Evolutionary conservation across 2,797 vertebrate species (phyloP), one percentile per base, ranked within the genome.

Genomic region (Sciurus carolinensis): DNA sequence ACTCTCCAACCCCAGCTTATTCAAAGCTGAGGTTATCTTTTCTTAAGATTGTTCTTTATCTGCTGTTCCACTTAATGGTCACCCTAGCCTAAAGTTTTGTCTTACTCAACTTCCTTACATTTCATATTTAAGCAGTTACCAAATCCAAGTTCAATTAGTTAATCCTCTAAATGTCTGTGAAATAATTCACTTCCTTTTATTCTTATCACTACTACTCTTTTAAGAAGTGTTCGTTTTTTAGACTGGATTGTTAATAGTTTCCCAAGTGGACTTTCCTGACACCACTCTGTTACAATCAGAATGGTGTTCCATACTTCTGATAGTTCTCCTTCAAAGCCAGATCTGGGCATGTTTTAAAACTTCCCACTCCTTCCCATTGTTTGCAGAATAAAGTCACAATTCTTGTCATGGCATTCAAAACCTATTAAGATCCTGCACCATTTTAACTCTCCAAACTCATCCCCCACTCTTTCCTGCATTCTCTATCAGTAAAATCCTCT

Each of bases 351-450:
- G 44, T 36, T 92, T 95, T 33, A 67, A 81, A 81, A 66, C 3
- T 59, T 86, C 18, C 66, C 39, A 59, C 59, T 81, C 39, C 50
- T 90, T 79, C 54, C 18, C 9, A 47, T 7, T 57, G 42, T 91
- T 88, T 90, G 66, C 20, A 87, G 66, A 92, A 67, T 76, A 81
- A 92, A 94, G 69, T 92, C 24, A 67, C 22, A 82, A 33, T 93
- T 80, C 33, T 92, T 80, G 82, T 83, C 44, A 50, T 28, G 3
- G 28, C 15, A 67, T 81, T 85, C 17, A 95, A 94, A 95, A 83
- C 50, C 10, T 66, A 10, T 62, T 80, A 69, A 7, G 33, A 64
- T 67, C 42, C 11, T 69, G 57, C 18, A 89, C 67, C 20, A 30
- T 62, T 26, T 93, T 64, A 84, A 50, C 18, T 82, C 44, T 91